Base-by-base conservation (phyloP, 2,113 vertebrate genomes). In the Atherinomorus stipes region DNA sequence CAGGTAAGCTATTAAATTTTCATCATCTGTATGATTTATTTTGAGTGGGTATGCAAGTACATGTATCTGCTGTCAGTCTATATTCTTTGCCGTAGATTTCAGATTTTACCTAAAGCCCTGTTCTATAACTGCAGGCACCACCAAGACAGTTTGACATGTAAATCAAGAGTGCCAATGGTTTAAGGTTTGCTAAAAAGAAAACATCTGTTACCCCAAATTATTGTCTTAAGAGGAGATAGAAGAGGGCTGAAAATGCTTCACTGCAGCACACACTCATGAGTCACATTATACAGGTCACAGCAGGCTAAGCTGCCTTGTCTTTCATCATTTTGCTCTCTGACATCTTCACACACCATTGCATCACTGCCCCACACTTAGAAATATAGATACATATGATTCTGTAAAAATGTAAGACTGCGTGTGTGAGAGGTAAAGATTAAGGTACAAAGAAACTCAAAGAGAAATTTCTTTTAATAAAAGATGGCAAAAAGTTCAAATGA, bases 231-330 rank as follows among this genome's bases (percentile, higher is more conserved):
- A 51, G 45, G 16, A 78, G 58, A 76, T 21, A 13, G 25, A 64
- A 60, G 31, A 12, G 25, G 71, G 45, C 8, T 19, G 45, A 71
- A 53, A 54, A 38, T 38, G 47, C 28, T 42, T 66, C 38, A 54
- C 22, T 58, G 62, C 19, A 23, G 47, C n/a, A 58, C 65, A 25
- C 58, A 69, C 25, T 21, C 9, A 5, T 11, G 59, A 57, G 71
- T 31, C 26, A 59, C 19, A 2, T 1, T 73, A 38, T 53, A 31
- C 83, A 86, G 75, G 81, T 80, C 19, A 16, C 16, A 67, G 80
- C 87, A 89, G 57, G 84, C 75, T 85, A 64, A 76, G 69, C 81
- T 71, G 49, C 47, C 71, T 85, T 76, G 63, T 85, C 64, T 86
- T 76, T 74, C n/a, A 74, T 76, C 80, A 78, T 81, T 77, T 58